Evolutionary conservation across 2,797 vertebrate genomes (phyloP).

Genomic region (Vespertilio murinus): DNA sequence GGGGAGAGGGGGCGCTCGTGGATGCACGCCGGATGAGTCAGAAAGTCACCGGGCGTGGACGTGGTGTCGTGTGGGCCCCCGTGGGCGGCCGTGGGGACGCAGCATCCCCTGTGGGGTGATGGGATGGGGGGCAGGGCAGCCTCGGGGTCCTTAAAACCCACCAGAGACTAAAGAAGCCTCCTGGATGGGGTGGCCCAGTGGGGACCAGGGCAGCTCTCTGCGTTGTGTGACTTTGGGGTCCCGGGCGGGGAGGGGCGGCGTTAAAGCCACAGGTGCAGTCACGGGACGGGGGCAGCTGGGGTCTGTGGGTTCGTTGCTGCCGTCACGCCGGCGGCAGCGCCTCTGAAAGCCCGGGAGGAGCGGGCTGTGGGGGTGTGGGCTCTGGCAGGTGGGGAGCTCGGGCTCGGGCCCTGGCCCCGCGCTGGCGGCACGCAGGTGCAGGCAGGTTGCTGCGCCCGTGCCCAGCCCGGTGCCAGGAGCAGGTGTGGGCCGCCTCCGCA

Average conservation of each 20-base stretch:
- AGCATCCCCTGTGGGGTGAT: fast-evolving
- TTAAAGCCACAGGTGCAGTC: neutral
- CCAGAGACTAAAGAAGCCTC: neutral
- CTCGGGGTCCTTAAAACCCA: neutral
- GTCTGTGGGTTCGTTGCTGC: neutral
- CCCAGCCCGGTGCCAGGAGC: neutral
- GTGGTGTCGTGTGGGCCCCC: fast-evolving
- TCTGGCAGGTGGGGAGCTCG: fast-evolving
- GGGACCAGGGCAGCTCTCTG: fast-evolving
- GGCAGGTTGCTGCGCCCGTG: neutral
- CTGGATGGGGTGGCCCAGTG: no score
- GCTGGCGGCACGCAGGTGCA: neutral
- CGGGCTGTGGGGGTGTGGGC: fast-evolving
- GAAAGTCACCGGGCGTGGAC: neutral
- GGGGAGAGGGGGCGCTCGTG: neutral
- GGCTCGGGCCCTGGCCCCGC: fast-evolving
- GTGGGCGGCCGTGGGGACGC: fast-evolving
- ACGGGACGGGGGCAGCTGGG: fast-evolving
- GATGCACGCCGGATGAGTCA: neutral
- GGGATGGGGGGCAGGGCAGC: neutral
- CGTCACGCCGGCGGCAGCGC: fast-evolving
- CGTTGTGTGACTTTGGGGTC: fast-evolving
- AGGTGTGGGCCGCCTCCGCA: neutral
- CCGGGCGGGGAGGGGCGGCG: neutral
- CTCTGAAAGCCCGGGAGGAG: fast-evolving